phyloP scores from a whole-genome alignment of 1,140 invertebrate genomes.

The Leguminivora glycinivorella region DNA sequence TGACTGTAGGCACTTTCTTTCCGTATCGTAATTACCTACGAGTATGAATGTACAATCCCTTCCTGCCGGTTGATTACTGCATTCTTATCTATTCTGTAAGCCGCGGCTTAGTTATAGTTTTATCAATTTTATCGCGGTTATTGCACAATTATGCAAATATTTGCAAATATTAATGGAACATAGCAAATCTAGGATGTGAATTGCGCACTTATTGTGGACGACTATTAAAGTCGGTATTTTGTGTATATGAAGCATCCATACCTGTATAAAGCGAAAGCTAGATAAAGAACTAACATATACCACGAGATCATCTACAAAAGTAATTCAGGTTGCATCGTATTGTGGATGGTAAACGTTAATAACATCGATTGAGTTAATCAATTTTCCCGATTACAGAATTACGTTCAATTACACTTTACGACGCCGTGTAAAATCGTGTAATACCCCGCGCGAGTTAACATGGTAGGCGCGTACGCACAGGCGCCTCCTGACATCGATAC shows the following conservation, averaged over 20 bases:
- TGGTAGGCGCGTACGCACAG: conserved; percentile 27
- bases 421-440: not conserved
- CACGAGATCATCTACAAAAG: too few species aligned
- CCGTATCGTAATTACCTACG: not conserved
- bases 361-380: not conserved
- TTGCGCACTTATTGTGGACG: not conserved
- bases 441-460: conserved; percentile 11
- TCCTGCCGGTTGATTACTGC: conserved; percentile 15
- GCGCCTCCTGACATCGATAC: conserved; percentile 48
- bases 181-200: not conserved
- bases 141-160: conserved; percentile 22
- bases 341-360: not conserved
- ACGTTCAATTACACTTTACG: conserved; percentile 4
- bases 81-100: conserved; percentile 4
- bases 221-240: too few species aligned
- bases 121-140: conserved; percentile 8
- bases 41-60: conserved; percentile 10
- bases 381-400: conserved; percentile 13
- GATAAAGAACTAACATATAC: not conserved
- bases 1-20: not conserved
- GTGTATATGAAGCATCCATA: not conserved
- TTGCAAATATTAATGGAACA: not conserved
- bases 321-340: too few species aligned
- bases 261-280: not conserved
- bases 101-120: conserved; percentile 4